Base-by-base conservation (phyloP, 2,113 vertebrate genomes). In the Eira barbara region DNA sequence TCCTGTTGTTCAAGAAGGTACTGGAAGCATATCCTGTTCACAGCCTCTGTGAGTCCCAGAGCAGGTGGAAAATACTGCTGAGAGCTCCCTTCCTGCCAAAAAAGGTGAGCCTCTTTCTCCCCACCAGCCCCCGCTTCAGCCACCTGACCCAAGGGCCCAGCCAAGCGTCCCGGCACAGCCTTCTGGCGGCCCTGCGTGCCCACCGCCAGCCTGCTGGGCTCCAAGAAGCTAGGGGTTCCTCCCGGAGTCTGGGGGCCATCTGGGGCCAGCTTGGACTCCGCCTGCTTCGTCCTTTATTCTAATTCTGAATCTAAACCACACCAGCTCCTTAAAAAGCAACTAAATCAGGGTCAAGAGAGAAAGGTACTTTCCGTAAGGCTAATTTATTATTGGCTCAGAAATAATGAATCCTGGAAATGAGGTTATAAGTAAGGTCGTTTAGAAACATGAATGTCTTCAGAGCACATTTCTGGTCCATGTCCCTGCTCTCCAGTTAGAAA, bases 291-390 rank as follows among this genome's bases (percentile, higher is more conserved):
- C 61, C 74, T 92, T 94, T 61, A 57, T 93, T 87, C 81, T 97
- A 61, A 79, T 84, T 97, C 55, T 89, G 57, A 83, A 69, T 67
- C 94, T 79, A 94, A 94, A 52, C 59, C 81, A 65, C 55, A 55
- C n/a, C 7, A 39, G 23, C 47, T 65, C 65, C 69, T 88, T 88
- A 61, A 76, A 90, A 20, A 85, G 67, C 63, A 73, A 80, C 13
- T 21, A 52, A 93, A 94, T 97, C 91, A 52, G 81, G 97, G 97
- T 97, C 95, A 94, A 55, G 81, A 93, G 52, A 90, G 69, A 90
- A 91, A 42, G 34, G 81, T 57, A 45, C 78, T 88, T 34, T 79
- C 78, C 91, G 88, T 45, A 89, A 95, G 42, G 90, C 81, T 90
- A 87, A 79, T 96, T 93, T 89, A 73, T 42, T 67, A 55, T 49